Percentiles rank a stretch among this genome's conserved stretches.
Evolutionary conservation across 2,113 vertebrate species (phyloP).

Genomic region (Ivindomyrus marchei): DNA sequence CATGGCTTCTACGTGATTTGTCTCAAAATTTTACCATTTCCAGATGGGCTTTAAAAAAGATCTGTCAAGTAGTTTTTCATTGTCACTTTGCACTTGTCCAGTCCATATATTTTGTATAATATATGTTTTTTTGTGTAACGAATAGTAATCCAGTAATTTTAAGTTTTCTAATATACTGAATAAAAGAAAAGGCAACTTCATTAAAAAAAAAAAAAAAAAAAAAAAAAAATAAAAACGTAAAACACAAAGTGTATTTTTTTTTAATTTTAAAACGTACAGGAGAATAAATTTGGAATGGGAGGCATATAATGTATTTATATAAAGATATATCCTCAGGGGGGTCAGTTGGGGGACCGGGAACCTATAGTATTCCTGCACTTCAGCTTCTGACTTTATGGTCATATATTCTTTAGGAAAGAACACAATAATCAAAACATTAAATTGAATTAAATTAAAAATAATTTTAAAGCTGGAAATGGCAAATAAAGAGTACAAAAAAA

Average conservation of each 20-base stretch:
- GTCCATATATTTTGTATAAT: no score
- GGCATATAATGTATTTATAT: not conserved
- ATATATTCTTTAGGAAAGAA: not conserved
- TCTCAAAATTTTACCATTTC: no score
- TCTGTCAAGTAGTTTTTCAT: no score
- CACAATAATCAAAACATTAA: not conserved
- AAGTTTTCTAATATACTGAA: not conserved
- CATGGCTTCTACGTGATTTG: no score
- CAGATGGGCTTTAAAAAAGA: no score
- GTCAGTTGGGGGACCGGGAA: no score
- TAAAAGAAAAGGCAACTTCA: not conserved
- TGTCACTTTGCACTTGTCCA: no score
- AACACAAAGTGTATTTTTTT: not conserved
- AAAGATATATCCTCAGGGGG: not conserved
- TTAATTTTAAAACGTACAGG: not conserved
- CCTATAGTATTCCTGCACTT: no score
- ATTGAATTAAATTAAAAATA: not conserved
- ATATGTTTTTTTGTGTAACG: not conserved
- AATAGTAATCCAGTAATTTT: not conserved
- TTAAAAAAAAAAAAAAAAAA: not conserved
- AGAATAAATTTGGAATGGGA: not conserved
- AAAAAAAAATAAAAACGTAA: not conserved
- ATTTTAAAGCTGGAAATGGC: not conserved
- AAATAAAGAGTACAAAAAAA: not conserved
- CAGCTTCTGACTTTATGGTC: not conserved